Evolutionary conservation across 2,888 invertebrate genomes (phyloP).

Genomic region (Rhodophaea formosa): DNA sequence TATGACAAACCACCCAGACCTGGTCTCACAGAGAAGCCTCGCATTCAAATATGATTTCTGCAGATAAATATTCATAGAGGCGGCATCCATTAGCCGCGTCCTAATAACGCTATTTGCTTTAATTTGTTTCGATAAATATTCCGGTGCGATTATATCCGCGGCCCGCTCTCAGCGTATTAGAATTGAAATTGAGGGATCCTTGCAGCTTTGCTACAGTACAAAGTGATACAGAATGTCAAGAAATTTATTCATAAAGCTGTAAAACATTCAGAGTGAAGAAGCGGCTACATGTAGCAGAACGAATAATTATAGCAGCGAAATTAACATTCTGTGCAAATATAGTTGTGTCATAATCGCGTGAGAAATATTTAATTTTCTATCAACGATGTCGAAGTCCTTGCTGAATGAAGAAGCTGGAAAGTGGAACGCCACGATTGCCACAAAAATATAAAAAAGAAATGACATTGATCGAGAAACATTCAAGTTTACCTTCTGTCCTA

Average conservation of each 20-base stretch:
- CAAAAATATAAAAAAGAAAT: no score
- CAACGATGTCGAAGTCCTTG: no score
- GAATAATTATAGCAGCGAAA: no score
- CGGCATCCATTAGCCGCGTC: conserved; percentile 14
- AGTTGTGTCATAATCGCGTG: no score
- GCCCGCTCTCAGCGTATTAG: background rate
- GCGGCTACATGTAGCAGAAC: no score
- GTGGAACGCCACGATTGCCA: no score
- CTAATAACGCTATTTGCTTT: conserved; percentile 14
- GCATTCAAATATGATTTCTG: conserved; percentile 15
- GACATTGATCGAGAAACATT: no score
- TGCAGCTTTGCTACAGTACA: conserved; percentile 2
- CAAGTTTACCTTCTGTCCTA: background rate
- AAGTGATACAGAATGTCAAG: background rate
- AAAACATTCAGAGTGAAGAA: no score
- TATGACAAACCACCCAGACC: background rate
- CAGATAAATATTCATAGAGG: conserved; percentile 16
- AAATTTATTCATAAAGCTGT: background rate
- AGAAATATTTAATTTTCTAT: no score
- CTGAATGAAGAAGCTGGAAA: no score
- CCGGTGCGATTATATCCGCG: conserved; percentile 4
- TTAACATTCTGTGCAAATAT: no score
- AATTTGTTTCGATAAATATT: conserved; percentile 16
- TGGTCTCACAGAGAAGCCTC: background rate
- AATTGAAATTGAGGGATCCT: conserved; percentile 13